A percentile compares a stretch with the other conserved stretches of the same genome.
These are phyloP conservation scores for Neoniphon sammara DNA, from an alignment of 2,797 vertebrate genomes.

Conservation along the genomic window DNA sequence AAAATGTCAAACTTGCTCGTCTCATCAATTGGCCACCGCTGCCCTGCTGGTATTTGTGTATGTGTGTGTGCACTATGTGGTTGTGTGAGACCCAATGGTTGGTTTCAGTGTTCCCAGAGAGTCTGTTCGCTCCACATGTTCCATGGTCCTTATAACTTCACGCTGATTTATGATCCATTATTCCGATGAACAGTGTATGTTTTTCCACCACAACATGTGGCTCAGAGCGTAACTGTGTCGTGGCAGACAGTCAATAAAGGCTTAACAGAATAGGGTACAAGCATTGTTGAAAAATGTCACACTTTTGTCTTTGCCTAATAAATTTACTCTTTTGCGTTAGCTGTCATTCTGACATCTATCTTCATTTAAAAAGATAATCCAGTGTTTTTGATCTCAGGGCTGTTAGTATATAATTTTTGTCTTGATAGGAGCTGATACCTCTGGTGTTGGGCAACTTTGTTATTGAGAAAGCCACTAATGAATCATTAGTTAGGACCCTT, in stretches of 20 bases:
- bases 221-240: constrained; percentile 21
- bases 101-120: constrained; percentile 16
- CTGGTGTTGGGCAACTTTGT: background rate
- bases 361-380: constrained; percentile 20
- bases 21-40: too few relatives aligned
- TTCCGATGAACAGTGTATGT: constrained; percentile 5
- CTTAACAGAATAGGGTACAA: constrained; percentile 39
- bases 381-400: too few relatives aligned
- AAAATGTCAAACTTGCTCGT: too few relatives aligned
- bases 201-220: constrained; percentile 50
- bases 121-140: constrained; percentile 3
- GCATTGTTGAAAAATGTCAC: constrained; percentile 11
- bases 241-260: constrained; percentile 21
- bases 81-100: background rate
- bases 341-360: background rate
- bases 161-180: constrained; percentile 50
- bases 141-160: constrained; percentile 12
- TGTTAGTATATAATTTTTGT: background rate
- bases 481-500: background rate
- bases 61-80: background rate
- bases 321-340: background rate
- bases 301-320: constrained; percentile 10
- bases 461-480: too few relatives aligned
- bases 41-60: too few relatives aligned
- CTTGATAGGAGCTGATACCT: background rate